These are phyloP conservation scores for Dolichoris vasculosae DNA, from an alignment of 1,140 invertebrate genomes.

Conservation along the genomic window DNA sequence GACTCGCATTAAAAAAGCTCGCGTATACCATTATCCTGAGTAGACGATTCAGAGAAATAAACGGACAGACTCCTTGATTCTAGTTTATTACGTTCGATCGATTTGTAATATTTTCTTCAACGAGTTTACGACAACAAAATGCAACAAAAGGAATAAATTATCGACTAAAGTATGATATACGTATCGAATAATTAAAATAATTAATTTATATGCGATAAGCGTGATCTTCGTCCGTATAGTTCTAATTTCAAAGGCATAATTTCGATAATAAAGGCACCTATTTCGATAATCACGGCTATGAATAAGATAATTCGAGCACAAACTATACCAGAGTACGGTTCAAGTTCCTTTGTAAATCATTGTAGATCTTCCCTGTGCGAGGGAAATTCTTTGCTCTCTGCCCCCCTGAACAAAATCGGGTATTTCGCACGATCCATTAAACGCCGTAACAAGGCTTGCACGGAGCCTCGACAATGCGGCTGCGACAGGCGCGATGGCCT, in stretches of 20 bases:
- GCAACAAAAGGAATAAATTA: too few relatives aligned
- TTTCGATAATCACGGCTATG: neutral
- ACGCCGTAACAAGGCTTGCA: constrained; percentile 47
- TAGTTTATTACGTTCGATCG: too few relatives aligned
- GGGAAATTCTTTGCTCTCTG: neutral
- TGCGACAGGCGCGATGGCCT: neutral
- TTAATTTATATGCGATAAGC: neutral
- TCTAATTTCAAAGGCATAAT: neutral
- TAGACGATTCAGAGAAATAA: too few relatives aligned
- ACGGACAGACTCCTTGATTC: too few relatives aligned
- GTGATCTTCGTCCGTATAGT: neutral
- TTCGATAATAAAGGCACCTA: neutral
- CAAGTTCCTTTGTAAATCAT: neutral
- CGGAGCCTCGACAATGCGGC: constrained; percentile 10
- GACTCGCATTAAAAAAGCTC: too few relatives aligned
- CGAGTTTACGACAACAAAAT: too few relatives aligned
- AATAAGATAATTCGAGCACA: constrained; percentile 3
- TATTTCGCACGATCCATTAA: constrained; percentile 47
- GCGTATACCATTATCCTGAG: too few relatives aligned
- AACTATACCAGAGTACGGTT: neutral
- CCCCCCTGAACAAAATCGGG: constrained; percentile 24
- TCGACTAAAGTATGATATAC: neutral
- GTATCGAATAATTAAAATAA: neutral
- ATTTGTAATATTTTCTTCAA: too few relatives aligned
- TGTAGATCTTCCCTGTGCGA: neutral